Evolutionary conservation across 2,113 vertebrate genomes (phyloP), one percentile per base, ranked within the genome.

Genomic region (Dipodomys stephensi): DNA sequence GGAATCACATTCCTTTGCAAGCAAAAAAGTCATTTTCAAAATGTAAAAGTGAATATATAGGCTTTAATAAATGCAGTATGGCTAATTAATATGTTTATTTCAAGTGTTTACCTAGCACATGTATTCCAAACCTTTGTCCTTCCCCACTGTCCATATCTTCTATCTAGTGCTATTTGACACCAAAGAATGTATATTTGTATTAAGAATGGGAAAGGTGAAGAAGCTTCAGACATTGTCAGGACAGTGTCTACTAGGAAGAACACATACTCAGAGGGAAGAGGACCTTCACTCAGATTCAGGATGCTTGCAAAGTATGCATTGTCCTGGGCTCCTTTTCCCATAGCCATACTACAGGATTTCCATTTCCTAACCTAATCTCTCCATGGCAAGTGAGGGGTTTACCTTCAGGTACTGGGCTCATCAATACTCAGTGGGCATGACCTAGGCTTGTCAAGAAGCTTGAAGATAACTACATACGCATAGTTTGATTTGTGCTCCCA

Each of bases 251-350:
- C 7, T 68, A 32, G 77, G 18, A 83, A 5, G n/a, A 68, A 64
- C 4, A 13, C 4, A 28, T 6, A 20, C 46, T 68, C 23, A 74
- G 18, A 88, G 62, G 72, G 18, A 81, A 27, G 11, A 57, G 6
- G 8, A 2, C 2, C 19, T 6, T 19, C 8, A 79, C 8, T 1
- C 49, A 23, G 16, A 72, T 74, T 39, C 19, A 12, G 22, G 53
- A 77, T 49, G 65, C 60, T 69, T 22, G 1, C 0, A 0, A 28
- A 76, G 7, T 12, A 30, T 7, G 7, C 1, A 0, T 16, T 27
- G 11, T 7, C 0, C 30, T 57, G 53, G 1, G 0, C 7, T 49
- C n/a, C 22, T 49, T 2, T 90, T 35, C 20, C 16, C n/a, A 65
- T 4, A 53, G 16, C 12, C 20, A 18, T 18, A 15, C 25, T 49